A percentile compares a stretch with the other conserved stretches of the same genome.
phyloP scores from a whole-genome alignment of 2,797 vertebrate species.

The Neosilurus mollespiculum region DNA sequence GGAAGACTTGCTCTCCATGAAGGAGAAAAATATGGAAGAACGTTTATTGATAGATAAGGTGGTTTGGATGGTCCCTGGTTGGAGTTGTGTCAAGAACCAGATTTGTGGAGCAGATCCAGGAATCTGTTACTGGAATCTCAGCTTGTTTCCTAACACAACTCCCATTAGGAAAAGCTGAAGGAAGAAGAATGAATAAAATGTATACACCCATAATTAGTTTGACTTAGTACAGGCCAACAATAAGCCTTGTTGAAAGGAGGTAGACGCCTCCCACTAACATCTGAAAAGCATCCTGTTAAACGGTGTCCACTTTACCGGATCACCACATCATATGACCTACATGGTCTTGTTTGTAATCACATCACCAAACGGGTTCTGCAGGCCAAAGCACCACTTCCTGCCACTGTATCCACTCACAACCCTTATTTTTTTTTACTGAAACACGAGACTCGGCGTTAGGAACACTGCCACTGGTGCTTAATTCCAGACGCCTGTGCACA shows the following conservation, averaged over 20 bases:
- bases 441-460: not conserved
- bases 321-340: not conserved
- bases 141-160: not conserved
- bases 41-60: not conserved
- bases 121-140: not conserved
- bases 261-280: not conserved
- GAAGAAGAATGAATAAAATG: not conserved
- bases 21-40: not conserved
- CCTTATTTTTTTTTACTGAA: constrained; percentile 14
- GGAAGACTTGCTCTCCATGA: not conserved
- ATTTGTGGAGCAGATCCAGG: too few relatives aligned
- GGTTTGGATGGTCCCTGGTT: not conserved
- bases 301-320: not conserved
- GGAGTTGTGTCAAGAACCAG: too few relatives aligned
- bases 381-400: constrained; percentile 42
- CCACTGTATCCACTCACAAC: constrained; percentile 34
- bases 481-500: not conserved
- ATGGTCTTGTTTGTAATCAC: constrained; percentile 33
- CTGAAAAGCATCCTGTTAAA: not conserved
- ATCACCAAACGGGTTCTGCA: constrained; percentile 54
- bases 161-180: not conserved
- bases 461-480: not conserved
- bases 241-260: not conserved
- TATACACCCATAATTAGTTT: not conserved
- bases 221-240: not conserved